phyloP scores from a whole-genome alignment of 2,888 invertebrate species.

The Thymelicus acteon region DNA sequence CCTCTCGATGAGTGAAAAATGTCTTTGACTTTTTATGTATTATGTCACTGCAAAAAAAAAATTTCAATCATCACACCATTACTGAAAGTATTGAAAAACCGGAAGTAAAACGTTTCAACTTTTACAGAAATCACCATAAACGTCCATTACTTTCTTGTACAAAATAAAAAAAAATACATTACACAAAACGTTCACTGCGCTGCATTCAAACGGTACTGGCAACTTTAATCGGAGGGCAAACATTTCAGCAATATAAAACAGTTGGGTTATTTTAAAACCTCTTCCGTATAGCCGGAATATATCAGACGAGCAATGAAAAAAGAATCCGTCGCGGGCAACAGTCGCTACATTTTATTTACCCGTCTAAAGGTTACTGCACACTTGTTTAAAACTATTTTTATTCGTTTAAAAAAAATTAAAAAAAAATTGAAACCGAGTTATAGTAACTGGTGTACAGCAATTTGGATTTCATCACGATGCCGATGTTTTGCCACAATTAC shows the following conservation, averaged over 20 bases:
- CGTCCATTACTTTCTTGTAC: too few species aligned
- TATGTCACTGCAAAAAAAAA: too few species aligned
- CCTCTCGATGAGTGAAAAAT: too few species aligned
- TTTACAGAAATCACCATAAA: too few species aligned
- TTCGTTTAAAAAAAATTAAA: neutral
- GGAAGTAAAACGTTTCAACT: too few species aligned
- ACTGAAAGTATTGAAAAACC: too few species aligned
- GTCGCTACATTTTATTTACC: constrained; percentile 67
- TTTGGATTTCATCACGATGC: too few species aligned
- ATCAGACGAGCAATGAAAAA: constrained; percentile 67
- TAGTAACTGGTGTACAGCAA: too few species aligned
- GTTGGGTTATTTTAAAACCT: constrained; percentile 44
- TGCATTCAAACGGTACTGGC: constrained; percentile 18
- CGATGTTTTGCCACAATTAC: too few species aligned
- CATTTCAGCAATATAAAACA: constrained; percentile 42
- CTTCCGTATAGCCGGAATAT: constrained; percentile 59
- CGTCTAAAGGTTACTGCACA: constrained; percentile 44
- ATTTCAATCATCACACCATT: too few species aligned
- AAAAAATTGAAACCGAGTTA: too few species aligned
- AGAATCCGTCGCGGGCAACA: constrained; percentile 57
- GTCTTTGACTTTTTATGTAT: too few species aligned
- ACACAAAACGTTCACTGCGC: constrained; percentile 15
- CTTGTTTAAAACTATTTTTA: constrained; percentile 5
- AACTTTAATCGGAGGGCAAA: constrained; percentile 20
- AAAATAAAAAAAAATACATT: constrained; percentile 5